phyloP scores from a whole-genome alignment of 2,888 invertebrate genomes.

The Disparrhopalites patrizii region DNA sequence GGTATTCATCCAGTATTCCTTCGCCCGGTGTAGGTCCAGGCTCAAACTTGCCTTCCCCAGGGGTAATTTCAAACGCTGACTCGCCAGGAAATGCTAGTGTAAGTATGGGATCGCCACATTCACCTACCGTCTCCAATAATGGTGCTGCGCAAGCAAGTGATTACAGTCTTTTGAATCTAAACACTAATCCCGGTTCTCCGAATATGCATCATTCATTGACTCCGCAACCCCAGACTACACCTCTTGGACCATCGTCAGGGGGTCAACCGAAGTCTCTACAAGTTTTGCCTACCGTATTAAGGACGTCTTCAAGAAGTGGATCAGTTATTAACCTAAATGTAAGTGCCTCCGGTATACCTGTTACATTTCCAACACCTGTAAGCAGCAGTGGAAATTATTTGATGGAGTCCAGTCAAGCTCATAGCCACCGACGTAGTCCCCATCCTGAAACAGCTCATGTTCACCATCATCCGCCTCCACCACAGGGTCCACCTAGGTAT shows the following conservation, averaged over 20 bases:
- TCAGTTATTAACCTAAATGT: slow-evolving; percentile 28
- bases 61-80: slow-evolving; percentile 29
- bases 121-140: slow-evolving; percentile 11
- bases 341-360: slow-evolving; percentile 11
- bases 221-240: neutral
- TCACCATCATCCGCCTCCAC: slow-evolving; percentile 18
- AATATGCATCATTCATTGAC: slow-evolving; percentile 2
- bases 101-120: slow-evolving; percentile 33
- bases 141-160: slow-evolving; percentile 12
- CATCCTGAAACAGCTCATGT: slow-evolving; percentile 26
- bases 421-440: slow-evolving; percentile 23
- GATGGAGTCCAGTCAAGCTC: slow-evolving; percentile 30
- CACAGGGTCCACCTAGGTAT: slow-evolving; percentile 26
- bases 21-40: slow-evolving; percentile 25
- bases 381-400: slow-evolving; percentile 22
- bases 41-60: slow-evolving; percentile 33
- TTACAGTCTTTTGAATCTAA: slow-evolving; percentile 15
- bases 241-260: neutral
- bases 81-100: slow-evolving; percentile 29
- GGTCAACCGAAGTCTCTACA: neutral
- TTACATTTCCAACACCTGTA: slow-evolving; percentile 8
- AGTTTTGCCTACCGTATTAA: slow-evolving; percentile 9
- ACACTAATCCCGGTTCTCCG: slow-evolving; percentile 20
- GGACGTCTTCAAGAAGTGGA: slow-evolving; percentile 15
- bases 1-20: slow-evolving; percentile 22